Conservation (phyloP, 1,140 invertebrate species). For the Agrypnia vestita region DNA sequence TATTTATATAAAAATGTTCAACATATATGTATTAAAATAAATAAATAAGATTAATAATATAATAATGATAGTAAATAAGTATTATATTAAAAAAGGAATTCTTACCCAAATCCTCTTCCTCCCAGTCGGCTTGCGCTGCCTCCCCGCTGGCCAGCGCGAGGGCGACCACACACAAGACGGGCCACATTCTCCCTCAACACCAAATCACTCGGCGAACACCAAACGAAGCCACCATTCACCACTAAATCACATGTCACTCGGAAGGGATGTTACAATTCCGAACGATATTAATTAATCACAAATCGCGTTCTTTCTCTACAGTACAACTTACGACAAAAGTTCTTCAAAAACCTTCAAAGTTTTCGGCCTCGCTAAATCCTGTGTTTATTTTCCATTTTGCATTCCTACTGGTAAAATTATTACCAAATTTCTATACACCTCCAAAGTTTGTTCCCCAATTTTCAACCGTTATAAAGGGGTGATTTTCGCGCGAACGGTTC, state of each 20-base stretch:
- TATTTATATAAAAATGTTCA: too few relatives aligned
- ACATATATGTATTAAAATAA: too few relatives aligned
- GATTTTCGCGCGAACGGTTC: slow-evolving; percentile 4
- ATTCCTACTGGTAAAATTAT: slow-evolving; percentile 35
- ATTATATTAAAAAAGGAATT: neutral
- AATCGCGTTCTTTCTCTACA: slow-evolving; percentile 18
- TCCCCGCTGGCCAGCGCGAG: slow-evolving; percentile 26
- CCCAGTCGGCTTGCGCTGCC: slow-evolving; percentile 53
- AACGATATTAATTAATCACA: slow-evolving; percentile 56
- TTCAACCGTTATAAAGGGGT: slow-evolving; percentile 5
- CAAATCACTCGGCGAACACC: slow-evolving; percentile 26
- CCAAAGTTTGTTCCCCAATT: slow-evolving; percentile 31
- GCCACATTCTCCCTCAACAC: slow-evolving; percentile 30
- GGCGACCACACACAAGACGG: slow-evolving; percentile 33
- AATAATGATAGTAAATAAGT: too few relatives aligned
- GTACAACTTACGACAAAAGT: slow-evolving; percentile 46
- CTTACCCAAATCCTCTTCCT: slow-evolving; percentile 58
- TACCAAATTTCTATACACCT: slow-evolving; percentile 28
- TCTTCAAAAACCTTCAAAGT: slow-evolving; percentile 49
- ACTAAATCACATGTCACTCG: slow-evolving; percentile 45
- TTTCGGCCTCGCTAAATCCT: slow-evolving; percentile 23
- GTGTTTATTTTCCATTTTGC: slow-evolving; percentile 35
- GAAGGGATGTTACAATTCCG: neutral
- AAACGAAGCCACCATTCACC: slow-evolving; percentile 23
- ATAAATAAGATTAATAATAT: too few relatives aligned